Evolutionary conservation across 2,797 vertebrate genomes (phyloP).

Genomic region (Fringilla coelebs): DNA sequence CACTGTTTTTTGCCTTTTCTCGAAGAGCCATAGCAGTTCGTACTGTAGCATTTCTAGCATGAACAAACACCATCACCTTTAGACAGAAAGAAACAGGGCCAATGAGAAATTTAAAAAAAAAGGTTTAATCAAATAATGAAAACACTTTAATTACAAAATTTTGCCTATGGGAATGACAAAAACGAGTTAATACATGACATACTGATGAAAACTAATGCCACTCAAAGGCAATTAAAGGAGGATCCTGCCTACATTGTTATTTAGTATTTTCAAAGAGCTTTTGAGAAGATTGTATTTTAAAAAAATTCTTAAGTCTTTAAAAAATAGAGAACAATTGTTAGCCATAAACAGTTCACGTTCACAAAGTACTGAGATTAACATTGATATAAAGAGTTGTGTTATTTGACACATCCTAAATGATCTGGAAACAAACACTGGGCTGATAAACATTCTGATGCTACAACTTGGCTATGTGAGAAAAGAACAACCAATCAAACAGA

Average conservation of each 20-base stretch:
- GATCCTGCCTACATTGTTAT: not conserved
- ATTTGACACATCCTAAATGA: not conserved
- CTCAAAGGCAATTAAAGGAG: not conserved
- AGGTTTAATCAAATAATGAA: not conserved
- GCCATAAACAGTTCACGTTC: not conserved
- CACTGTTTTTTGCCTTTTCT: conserved; percentile 93
- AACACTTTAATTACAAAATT: not conserved
- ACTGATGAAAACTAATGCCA: not conserved
- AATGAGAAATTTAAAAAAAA: not conserved
- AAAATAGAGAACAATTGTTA: not conserved
- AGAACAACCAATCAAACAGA: not conserved
- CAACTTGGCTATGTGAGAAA: not conserved
- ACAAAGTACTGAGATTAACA: not conserved
- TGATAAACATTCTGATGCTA: not conserved
- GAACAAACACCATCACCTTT: conserved; percentile 99
- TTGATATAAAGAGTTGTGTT: not conserved
- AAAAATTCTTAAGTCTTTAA: not conserved
- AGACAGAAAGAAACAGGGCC: conserved; percentile 5
- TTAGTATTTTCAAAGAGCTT: not conserved
- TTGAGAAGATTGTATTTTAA: not conserved
- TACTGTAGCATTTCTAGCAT: conserved; percentile 95
- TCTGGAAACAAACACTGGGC: not conserved
- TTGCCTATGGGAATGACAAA: not conserved
- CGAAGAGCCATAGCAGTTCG: conserved; percentile 91
- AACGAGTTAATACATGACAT: not conserved